Evolutionary conservation across 2,797 vertebrate genomes (phyloP).

Genomic region (Sternotherus odoratus): DNA sequence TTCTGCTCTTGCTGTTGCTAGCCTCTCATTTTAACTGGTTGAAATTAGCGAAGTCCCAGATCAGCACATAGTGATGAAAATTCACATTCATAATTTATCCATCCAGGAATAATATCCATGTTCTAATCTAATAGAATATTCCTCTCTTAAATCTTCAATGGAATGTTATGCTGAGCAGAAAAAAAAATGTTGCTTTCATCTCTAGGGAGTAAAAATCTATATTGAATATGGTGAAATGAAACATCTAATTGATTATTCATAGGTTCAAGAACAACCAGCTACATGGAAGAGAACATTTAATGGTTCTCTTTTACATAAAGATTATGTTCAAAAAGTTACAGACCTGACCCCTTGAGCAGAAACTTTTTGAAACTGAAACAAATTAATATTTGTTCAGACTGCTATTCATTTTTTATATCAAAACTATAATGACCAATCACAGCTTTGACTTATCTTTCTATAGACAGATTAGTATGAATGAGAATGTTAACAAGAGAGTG

Average conservation of each 20-base stretch:
- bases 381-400: not conserved
- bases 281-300: not conserved
- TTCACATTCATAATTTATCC: not conserved
- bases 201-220: not conserved
- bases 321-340: not conserved
- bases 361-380: not conserved
- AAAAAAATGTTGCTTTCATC: not conserved
- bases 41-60: not conserved
- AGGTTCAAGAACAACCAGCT: not conserved
- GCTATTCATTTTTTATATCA: not conserved
- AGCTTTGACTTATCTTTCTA: not conserved
- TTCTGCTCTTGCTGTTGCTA: not conserved
- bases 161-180: not conserved
- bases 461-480: not conserved
- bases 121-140: not conserved
- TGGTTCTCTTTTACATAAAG: not conserved
- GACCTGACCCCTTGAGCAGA: not conserved
- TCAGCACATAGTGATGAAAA: not conserved
- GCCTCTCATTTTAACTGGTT: not conserved
- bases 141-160: not conserved
- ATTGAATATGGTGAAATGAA: slow-evolving; percentile 14
- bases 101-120: not conserved
- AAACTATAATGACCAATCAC: not conserved
- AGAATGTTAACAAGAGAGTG: not conserved
- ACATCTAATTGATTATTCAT: slow-evolving; percentile 4